Base-by-base conservation (phyloP, 35 echinoderm and acorn worm genomes). In the Apostichopus parvimensis region DNA sequence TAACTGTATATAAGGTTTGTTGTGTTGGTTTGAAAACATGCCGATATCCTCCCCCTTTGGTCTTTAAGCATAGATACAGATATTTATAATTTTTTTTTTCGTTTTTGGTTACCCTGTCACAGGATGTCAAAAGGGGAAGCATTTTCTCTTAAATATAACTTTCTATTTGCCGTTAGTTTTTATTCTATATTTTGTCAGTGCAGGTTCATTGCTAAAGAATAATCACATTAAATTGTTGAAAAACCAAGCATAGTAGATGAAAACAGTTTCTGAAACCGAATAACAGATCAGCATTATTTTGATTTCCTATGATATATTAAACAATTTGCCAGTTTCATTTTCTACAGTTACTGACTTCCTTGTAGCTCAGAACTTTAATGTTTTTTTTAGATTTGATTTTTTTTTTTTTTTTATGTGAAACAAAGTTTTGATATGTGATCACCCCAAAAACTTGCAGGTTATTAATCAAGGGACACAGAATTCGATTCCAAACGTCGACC, bases 101-200 rank as follows among this genome's bases (percentile, higher is more conserved):
- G 17, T 84, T 23, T 18, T 53, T 84, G 28, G 81, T 84, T 80
- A 54, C 54, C 54, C 14, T 84, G 54, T 58, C 7, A 58, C 81
- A 60, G 81, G 81, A 84, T 84, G 81, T 59, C 57, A 84, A 84
- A 84, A 84, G 56, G 23, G 81, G 81, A 84, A 56, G 20, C 23
- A 58, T 84, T 84, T 84, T 55, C 23, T 24, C 58, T 14, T 22
- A 84, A 58, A 84, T 21, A 84, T 84, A n/a, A 84, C 81, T 84
- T 84, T 84, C 81, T 59, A 58, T 59, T 18, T 58, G 81, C 17
- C 17, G 23, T 6, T 52, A 84, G 57, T n/a, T 84, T 60, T 82
- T 82, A 75, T 75, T 75, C 71, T 22, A 1, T 75, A 75, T 75
- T 75, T 75, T 75, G 5, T 75, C 71, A 75, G 71, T 22, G n/a